Base-by-base conservation (phyloP, 1,140 invertebrate species). In the Centruroides sculpturatus region DNA sequence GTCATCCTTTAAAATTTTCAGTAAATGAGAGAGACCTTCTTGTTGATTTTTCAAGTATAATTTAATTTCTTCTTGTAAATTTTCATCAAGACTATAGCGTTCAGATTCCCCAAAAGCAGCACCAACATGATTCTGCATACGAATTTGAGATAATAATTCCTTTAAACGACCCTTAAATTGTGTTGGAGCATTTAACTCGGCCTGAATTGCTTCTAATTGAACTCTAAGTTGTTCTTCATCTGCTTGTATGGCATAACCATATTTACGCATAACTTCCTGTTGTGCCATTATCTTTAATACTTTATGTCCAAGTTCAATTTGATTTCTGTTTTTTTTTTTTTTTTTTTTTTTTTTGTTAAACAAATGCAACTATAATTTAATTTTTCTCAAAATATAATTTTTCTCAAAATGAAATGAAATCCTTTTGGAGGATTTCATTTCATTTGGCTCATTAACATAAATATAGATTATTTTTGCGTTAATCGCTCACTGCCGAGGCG, bases 151-250 rank as follows among this genome's bases (percentile, higher is more conserved):
- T 60, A 93, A 78, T 64, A 96, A 76, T 76, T 95, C 92, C 71
- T 89, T 92, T 41, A 96, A 79, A 64, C 89, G 83, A 49, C 88
- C 89, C 76, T 92, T 92, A 67, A 91, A 93, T 69, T 94, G 87
- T 56, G 89, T 92, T 10, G 92, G 92, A 10, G 89, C 85, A 64
- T 88, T 87, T 3, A 97, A 80, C 69, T 93, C 86, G 0, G 84
- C 80, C 57, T 90, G 84, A 71, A 95, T 81, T 55, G 84, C 82
- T 75, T 95, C 89, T 10, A 96, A 78, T 67, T 87, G 83, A 13
- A 85, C 85, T 53, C 87, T 79, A 13, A 93, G 72, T 12, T 84
- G 80, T 76, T 96, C 92, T 74, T 97, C 93, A 66, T 94, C 90
- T 0, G 86, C 85, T 68, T 87, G 84, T 11, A 96, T 76, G 0